Conservation (phyloP, 2,888 invertebrate species). For the Drosophila buzzatii region DNA sequence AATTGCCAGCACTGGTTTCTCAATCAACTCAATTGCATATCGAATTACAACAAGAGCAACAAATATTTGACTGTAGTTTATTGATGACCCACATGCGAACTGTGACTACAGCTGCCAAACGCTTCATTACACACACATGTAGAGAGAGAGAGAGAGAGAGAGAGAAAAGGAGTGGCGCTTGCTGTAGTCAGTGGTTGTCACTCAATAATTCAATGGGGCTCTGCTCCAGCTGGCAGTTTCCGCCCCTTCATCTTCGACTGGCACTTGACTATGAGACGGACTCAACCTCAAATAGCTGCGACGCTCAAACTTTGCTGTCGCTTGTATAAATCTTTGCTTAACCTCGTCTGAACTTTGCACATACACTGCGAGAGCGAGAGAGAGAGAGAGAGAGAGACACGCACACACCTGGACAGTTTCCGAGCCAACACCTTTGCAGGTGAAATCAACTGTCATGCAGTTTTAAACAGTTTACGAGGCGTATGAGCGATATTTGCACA, state of each 20-base stretch:
- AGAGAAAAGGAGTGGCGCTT: too few relatives aligned
- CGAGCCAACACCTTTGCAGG: constrained; percentile 56
- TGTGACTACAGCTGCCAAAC: constrained; percentile 42
- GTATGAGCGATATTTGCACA: constrained; percentile 74
- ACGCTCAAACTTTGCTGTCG: constrained; percentile 52
- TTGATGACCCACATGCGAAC: constrained; percentile 69
- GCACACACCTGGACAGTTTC: constrained; percentile 37
- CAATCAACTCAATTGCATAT: constrained; percentile 11
- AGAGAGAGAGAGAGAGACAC: not conserved
- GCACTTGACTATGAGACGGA: constrained; percentile 61
- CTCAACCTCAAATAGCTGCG: constrained; percentile 54
- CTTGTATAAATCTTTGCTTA: constrained; percentile 67
- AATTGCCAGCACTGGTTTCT: constrained; percentile 10
- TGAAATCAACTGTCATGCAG: constrained; percentile 76
- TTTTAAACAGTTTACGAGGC: constrained; percentile 77
- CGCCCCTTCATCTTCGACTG: constrained; percentile 33
- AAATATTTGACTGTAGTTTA: constrained; percentile 40
- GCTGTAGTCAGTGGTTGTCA: constrained; percentile 37
- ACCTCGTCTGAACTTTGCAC: constrained; percentile 68
- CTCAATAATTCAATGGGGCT: constrained; percentile 69
- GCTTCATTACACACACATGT: constrained; percentile 60
- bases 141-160: not conserved
- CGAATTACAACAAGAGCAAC: constrained; percentile 6
- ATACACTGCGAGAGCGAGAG: constrained; percentile 2
- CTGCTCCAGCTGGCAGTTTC: constrained; percentile 22